Conservation (phyloP, 2,888 invertebrate genomes). For the Trichogramma evanescens region DNA sequence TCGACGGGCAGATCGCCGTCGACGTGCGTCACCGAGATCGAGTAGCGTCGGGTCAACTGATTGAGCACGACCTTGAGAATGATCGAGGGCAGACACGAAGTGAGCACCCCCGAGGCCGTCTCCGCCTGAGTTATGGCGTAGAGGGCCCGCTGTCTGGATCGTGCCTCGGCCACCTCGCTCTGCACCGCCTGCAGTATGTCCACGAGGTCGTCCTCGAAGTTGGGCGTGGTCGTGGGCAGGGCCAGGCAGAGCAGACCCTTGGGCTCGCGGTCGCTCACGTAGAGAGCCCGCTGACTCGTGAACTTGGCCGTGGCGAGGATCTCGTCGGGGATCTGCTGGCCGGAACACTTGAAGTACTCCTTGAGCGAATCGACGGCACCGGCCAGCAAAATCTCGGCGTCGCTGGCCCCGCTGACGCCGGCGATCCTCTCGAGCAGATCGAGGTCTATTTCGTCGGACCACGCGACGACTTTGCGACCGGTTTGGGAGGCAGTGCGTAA, state of each 20-base stretch:
- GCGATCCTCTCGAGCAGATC: conserved; percentile 55
- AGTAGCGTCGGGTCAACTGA: conserved; percentile 60
- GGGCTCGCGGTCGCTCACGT: conserved; percentile 47
- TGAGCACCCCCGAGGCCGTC: conserved; percentile 54
- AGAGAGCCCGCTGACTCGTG: conserved; percentile 54
- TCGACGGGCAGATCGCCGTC: conserved; percentile 61
- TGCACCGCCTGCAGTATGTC: conserved; percentile 46
- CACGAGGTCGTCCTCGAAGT: conserved; percentile 42
- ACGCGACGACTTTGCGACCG: conserved; percentile 65
- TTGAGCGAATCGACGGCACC: conserved; percentile 60
- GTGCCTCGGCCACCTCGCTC: conserved; percentile 45
- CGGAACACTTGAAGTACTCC: conserved; percentile 55
- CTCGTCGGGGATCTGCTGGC: conserved; percentile 52
- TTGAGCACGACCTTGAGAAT: conserved; percentile 55
- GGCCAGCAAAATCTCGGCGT: conserved; percentile 59
- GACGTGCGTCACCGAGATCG: conserved; percentile 56
- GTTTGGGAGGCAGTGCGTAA: conserved; percentile 61
- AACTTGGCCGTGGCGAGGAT: conserved; percentile 61
- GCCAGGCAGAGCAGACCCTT: conserved; percentile 62
- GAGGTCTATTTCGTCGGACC: conserved; percentile 61
- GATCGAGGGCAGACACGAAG: conserved; percentile 58
- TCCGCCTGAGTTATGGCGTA: conserved; percentile 53
- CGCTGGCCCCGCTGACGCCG: conserved; percentile 55
- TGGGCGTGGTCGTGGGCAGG: conserved; percentile 51
- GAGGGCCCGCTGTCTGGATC: conserved; percentile 51